Percentiles rank a stretch among this genome's conserved stretches.
phyloP scores from a whole-genome alignment of 2,888 invertebrate species.

The Xiphydria camelus region DNA sequence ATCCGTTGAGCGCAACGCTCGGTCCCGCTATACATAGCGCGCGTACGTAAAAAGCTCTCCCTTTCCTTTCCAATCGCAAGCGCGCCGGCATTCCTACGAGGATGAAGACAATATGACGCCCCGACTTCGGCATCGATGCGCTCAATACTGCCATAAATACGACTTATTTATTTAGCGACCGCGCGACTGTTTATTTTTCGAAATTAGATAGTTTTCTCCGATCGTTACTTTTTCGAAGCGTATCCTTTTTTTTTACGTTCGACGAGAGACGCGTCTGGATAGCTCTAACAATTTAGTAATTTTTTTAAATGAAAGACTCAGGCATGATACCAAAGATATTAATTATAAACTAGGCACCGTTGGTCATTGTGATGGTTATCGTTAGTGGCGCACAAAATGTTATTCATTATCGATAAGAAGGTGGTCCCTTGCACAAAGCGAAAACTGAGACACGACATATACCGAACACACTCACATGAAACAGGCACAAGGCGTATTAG shows the following conservation, averaged over 20 bases:
- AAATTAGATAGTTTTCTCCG: too few species aligned
- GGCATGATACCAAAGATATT: conserved; percentile 57
- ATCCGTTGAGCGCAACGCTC: background rate
- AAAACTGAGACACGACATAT: too few species aligned
- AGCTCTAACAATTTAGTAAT: too few species aligned
- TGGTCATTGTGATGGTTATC: conserved; percentile 48
- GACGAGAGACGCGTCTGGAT: too few species aligned
- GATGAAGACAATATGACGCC: too few species aligned
- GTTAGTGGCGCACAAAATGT: conserved; percentile 49
- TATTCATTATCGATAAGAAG: conserved; percentile 24
- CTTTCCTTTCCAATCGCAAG: too few species aligned
- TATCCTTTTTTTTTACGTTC: background rate
- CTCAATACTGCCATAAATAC: conserved; percentile 31
- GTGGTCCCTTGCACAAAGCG: conserved; percentile 24
- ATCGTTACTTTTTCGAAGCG: background rate
- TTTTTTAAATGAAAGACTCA: conserved; percentile 45
- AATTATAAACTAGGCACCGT: conserved; percentile 44
- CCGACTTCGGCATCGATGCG: conserved; percentile 20
- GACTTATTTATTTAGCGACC: too few species aligned
- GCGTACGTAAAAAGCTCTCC: too few species aligned
- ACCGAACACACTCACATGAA: too few species aligned
- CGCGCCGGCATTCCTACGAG: too few species aligned
- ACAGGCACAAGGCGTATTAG: background rate
- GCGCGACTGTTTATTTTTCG: too few species aligned
- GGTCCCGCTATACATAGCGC: too few species aligned